These are phyloP conservation scores for Glaucomys volans DNA, from an alignment of 2,113 vertebrate species.

Conservation along the genomic window DNA sequence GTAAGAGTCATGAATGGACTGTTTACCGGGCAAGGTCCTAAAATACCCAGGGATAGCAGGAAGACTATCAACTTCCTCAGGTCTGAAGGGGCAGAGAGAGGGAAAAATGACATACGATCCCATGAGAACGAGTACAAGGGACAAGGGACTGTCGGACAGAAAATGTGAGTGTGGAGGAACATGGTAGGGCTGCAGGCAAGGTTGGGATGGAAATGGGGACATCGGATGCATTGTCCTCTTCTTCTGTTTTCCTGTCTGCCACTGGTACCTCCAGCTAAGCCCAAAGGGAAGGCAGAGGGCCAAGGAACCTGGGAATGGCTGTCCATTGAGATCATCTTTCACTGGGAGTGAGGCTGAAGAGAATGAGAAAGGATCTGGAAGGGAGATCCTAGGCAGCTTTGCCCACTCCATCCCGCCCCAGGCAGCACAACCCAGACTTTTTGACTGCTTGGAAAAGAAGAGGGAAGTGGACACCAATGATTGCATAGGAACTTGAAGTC, in stretches of 20 bases:
- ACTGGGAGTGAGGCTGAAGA: neutral
- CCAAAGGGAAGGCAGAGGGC: neutral
- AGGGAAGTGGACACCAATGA: neutral
- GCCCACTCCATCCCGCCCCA: neutral
- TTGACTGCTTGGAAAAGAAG: neutral
- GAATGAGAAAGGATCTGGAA: neutral
- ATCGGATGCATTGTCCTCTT: neutral
- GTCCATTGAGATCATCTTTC: neutral
- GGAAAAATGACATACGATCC: neutral
- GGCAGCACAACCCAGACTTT: neutral
- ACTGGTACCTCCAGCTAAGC: neutral
- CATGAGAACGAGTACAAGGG: neutral
- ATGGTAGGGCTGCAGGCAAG: neutral
- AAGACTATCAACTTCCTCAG: neutral
- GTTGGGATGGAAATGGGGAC: rapidly evolving
- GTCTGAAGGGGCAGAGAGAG: neutral
- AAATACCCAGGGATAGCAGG: neutral
- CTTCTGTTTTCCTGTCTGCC: neutral
- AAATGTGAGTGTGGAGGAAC: neutral
- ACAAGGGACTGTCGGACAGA: neutral
- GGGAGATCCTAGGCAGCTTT: neutral
- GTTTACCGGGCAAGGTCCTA: neutral
- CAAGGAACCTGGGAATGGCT: neutral
- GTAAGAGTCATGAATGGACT: neutral
- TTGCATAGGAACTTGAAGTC: neutral